Base-by-base conservation (phyloP, 2,113 vertebrate species). In the Channa maculata region DNA sequence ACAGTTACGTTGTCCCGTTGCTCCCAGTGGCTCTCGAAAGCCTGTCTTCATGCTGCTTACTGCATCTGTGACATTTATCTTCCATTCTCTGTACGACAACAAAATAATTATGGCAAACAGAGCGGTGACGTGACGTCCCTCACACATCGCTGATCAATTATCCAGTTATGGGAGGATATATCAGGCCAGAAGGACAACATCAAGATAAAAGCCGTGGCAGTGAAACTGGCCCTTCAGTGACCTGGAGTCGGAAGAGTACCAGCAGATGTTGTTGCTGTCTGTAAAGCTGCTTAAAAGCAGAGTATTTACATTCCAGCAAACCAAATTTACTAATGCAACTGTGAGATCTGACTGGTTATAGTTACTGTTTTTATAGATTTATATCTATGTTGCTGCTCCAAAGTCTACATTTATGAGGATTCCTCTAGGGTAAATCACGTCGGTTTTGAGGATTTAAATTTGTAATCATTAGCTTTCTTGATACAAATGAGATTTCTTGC, bases 381-480 rank as follows among this genome's bases (percentile, higher is more conserved):
- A 4, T 0, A 0, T 57, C 54, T 66, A 14, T 59, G 34, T 5
- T 8, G 48, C 2, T 3, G 6, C 45, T 46, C 39, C 12, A 61
- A 38, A 33, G 48, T 54, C 41, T 5, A 44, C 8, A 57, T 53
- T 41, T 3, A 38, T 50, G 60, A 60, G 12, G 37, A 51, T 45
- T 7, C 55, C 1, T 15, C 15, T 2, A 10, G 0, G 7, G 68
- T 43, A 14, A 43, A 66, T 51, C 14, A 61, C 2, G 10, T 15
- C 34, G 2, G n/a, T 61, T 46, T 51, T 36, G 14, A 66, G 74
- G 51, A 13, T 3, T 41, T 38, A 12, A 1, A 63, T 60, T 39
- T 62, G 53, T 84, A 83, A 88, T 89, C 81, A 86, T 82, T 81
- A 57, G 55, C 5, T 3, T 67, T 65, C 70, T 10, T 62, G 61